These are phyloP conservation scores for Ganaspis brasiliensis DNA, from an alignment of 2,888 invertebrate species.

Conservation along the genomic window DNA sequence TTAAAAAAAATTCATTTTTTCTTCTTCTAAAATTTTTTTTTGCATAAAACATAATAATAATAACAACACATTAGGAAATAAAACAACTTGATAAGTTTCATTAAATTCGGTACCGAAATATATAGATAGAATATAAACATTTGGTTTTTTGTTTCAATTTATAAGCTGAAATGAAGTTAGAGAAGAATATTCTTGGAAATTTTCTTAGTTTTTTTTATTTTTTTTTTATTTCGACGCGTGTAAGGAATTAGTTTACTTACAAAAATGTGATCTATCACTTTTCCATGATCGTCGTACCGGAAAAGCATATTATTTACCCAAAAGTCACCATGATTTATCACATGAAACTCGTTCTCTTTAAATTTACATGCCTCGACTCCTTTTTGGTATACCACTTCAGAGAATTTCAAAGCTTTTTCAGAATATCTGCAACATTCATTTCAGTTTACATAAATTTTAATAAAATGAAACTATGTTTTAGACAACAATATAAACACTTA, in stretches of 20 bases:
- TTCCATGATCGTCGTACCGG: constrained; percentile 68
- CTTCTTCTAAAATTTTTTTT: no score
- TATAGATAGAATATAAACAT: no score
- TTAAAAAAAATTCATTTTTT: no score
- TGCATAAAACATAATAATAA: no score
- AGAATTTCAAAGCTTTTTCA: constrained; percentile 62
- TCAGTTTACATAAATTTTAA: not conserved
- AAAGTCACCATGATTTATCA: constrained; percentile 74
- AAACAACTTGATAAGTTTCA: no score
- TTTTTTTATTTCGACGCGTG: not conserved
- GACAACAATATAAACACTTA: no score
- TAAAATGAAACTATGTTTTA: no score
- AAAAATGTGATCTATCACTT: constrained; percentile 69
- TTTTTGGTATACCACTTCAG: constrained; percentile 46
- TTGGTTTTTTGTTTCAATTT: no score
- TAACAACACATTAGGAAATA: no score
- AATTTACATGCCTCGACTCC: constrained; percentile 33
- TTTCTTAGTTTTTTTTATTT: not conserved
- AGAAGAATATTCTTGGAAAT: not conserved
- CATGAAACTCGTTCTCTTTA: constrained; percentile 69
- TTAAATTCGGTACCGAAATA: no score
- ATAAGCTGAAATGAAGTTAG: not conserved
- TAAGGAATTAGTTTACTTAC: constrained; percentile 59
- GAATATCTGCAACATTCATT: constrained; percentile 59
- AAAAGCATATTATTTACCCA: constrained; percentile 77